Evolutionary conservation across 92 coral and sea anemone genomes (phyloP), one percentile per base, ranked within the genome.

Genomic region (Porites evermanni): DNA sequence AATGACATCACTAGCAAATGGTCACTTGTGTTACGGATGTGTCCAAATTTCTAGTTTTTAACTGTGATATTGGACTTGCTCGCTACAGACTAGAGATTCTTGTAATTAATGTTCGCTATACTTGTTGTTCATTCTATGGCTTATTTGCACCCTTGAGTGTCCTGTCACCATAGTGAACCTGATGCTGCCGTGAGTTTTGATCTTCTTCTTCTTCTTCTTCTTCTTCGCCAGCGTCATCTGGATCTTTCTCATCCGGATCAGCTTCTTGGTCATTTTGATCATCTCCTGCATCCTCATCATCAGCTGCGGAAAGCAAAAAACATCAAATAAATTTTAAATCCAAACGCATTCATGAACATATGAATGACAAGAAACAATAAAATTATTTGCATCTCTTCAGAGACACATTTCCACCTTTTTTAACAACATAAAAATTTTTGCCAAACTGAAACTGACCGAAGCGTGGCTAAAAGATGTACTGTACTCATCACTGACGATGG

Each of bases 261-360:
- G 58, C 65, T 51, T 64, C 80, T 24, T 74, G 80, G 12, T 83
- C 80, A 74, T 56, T 83, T 16, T 74, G 6, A 21, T 64, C 87
- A 83, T 74, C 87, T 19, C 71, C 78, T 2, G 51, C 79, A 12
- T 83, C 87, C 61, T 83, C 87, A 74, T 72, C 61, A 58, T 74
- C 87, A 73, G 80, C 87, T 74, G 21, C 17, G 21, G 6, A 74
- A 59, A 12, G 4, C 23, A 47, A 59, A n/a, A 21, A 82, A 70
- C 16, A 26, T 14, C 63, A 18, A 18, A 19, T 56, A 11, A 56
- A 17, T 56, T 56, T 56, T 11, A 56, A 56, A 11, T 38, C 1
- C 47, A 38, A 14, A 56, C 61, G 11, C 61, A 11, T 56, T 38
- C 47, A 38, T 56, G 61, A 12, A 5, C 13, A 14, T 56, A 14